Conservation (phyloP, 2,113 vertebrate species). For the Bufo gargarizans region DNA sequence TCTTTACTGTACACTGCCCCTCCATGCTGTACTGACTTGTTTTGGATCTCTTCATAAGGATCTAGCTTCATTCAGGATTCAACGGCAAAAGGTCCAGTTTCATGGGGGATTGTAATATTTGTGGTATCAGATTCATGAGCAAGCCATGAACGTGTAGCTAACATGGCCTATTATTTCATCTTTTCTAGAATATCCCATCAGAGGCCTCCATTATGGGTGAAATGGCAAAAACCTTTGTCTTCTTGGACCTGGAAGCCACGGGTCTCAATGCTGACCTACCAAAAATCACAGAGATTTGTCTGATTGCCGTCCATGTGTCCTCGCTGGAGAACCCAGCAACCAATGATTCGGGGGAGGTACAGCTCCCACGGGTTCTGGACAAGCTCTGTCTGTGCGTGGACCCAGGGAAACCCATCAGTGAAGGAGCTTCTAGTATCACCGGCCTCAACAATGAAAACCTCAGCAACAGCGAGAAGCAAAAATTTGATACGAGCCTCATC, state of each 20-base stretch:
- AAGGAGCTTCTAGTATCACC: constrained; percentile 64
- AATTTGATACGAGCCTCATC: constrained; percentile 53
- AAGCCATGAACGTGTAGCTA: not conserved
- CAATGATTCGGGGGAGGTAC: not conserved
- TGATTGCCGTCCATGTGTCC: constrained; percentile 65
- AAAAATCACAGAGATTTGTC: constrained; percentile 62
- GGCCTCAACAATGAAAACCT: constrained; percentile 65
- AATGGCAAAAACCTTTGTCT: constrained; percentile 65
- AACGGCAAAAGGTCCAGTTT: not conserved
- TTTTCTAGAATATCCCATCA: not conserved
- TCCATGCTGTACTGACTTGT: not conserved
- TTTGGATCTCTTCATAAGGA: not conserved
- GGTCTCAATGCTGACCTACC: constrained; percentile 63
- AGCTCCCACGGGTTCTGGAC: constrained; percentile 67
- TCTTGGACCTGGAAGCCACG: constrained; percentile 71
- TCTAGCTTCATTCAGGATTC: not conserved
- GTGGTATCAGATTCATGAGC: not conserved
- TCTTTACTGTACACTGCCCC: not conserved
- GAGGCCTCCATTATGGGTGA: constrained; percentile 9
- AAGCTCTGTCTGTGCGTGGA: constrained; percentile 69
- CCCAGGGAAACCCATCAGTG: constrained; percentile 62
- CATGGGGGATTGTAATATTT: not conserved
- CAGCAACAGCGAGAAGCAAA: constrained; percentile 57
- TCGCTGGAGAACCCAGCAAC: constrained; percentile 60
- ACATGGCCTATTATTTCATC: not conserved